Evolutionary conservation across 2,113 vertebrate species (phyloP).

Genomic region (Rhinolophus ferrumequinum): DNA sequence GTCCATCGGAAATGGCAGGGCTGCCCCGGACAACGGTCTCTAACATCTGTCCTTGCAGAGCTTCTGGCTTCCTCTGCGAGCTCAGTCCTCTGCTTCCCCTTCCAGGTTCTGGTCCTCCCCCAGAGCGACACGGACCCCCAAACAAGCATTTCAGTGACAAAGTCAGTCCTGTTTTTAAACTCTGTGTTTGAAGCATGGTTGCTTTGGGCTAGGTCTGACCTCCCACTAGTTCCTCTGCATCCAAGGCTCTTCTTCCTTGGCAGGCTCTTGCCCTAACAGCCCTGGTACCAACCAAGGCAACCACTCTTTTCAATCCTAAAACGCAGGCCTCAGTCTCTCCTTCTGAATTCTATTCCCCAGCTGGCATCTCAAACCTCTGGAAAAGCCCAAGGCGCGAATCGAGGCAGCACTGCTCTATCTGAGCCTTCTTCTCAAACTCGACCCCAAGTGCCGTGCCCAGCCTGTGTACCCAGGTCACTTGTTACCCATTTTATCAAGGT

Average conservation of each 20-base stretch:
- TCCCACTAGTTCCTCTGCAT: background rate
- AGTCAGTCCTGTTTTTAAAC: background rate
- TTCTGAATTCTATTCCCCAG: background rate
- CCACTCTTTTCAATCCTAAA: background rate
- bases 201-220: background rate
- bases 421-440: background rate
- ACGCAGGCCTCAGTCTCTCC: background rate
- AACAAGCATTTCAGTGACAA: background rate
- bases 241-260: background rate
- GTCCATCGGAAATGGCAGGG: background rate
- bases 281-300: background rate
- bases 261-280: background rate
- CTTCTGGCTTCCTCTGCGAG: background rate
- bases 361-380: background rate
- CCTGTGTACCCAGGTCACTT: no score
- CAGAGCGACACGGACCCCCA: background rate
- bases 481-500: no score
- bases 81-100: background rate
- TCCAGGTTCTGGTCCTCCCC: background rate
- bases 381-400: background rate
- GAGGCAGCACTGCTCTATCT: background rate
- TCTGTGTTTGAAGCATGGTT: background rate
- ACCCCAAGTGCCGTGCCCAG: background rate
- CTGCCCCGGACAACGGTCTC: background rate
- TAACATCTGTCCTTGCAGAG: background rate